phyloP scores from a whole-genome alignment of 30 jellyfish, hydroid and myxozoan species.

The Pseudorhiza aurosa region DNA sequence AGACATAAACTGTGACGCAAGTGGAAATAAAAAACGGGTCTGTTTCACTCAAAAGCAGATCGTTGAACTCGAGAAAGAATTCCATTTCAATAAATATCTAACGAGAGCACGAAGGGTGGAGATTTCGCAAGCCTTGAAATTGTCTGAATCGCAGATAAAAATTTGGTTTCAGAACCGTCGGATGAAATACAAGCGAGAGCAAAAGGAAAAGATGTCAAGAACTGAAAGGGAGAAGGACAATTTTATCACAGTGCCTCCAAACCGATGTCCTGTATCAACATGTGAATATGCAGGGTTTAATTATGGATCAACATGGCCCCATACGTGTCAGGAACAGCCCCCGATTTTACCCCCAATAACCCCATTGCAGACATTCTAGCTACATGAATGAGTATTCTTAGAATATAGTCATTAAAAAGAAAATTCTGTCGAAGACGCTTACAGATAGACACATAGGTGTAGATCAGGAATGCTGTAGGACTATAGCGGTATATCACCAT shows the following conservation, averaged over 20 bases:
- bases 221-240: constrained; percentile 58
- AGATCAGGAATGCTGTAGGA: no score
- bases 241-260: constrained; percentile 67
- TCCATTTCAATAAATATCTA: constrained; percentile 72
- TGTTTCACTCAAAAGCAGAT: constrained; percentile 92
- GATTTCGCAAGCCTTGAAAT: constrained; percentile 70
- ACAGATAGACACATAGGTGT: no score
- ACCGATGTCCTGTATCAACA: constrained; percentile 74
- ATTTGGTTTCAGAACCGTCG: constrained; percentile 91
- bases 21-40: constrained; percentile 76
- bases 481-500: no score
- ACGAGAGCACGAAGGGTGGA: constrained; percentile 86
- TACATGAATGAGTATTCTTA: no score
- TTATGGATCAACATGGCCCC: constrained; percentile 68
- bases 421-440: no score
- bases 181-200: constrained; percentile 92
- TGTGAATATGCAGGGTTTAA: constrained; percentile 59
- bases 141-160: constrained; percentile 81
- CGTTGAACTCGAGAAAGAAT: constrained; percentile 95
- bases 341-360: constrained; percentile 89
- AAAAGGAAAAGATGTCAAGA: constrained; percentile 70
- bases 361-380: constrained; percentile 70
- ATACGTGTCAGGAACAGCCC: constrained; percentile 85
- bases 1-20: constrained; percentile 21
- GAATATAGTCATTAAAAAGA: no score